Evolutionary conservation across 2,113 vertebrate species (phyloP).

Genomic region (Malurus cyaneus): DNA sequence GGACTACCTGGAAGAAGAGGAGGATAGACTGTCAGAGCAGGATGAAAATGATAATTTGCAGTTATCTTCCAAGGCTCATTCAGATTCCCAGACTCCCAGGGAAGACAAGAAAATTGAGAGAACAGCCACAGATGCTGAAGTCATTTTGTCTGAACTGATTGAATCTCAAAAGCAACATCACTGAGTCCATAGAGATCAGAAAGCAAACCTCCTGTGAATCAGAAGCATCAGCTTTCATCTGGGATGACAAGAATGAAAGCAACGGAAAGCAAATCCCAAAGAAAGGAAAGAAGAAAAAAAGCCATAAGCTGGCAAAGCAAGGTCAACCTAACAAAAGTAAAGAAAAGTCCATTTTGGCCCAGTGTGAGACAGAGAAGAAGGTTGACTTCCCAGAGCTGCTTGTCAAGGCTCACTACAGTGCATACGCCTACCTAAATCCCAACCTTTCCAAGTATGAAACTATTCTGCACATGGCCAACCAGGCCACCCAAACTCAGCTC

Average conservation of each 20-base stretch:
- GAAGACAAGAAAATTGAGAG: conserved; percentile 23
- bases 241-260: conserved; percentile 53
- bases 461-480: conserved; percentile 78
- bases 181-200: conserved; percentile 57
- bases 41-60: background rate
- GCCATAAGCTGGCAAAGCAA: conserved; percentile 56
- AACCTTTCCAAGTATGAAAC: conserved; percentile 89
- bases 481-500: conserved; percentile 83
- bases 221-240: background rate
- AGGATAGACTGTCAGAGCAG: background rate
- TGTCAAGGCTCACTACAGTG: conserved; percentile 83
- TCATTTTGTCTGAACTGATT: background rate
- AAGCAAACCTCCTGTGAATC: conserved; percentile 48
- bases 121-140: conserved; percentile 16
- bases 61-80: background rate
- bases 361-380: conserved; percentile 51
- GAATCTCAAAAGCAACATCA: conserved; percentile 50
- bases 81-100: background rate
- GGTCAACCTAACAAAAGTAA: conserved; percentile 57
- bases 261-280: conserved; percentile 22
- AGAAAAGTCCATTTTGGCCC: conserved; percentile 35
- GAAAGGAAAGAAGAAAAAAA: conserved; percentile 57
- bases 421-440: conserved; percentile 82
- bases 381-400: conserved; percentile 83
- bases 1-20: background rate